Evolutionary conservation across 2,113 vertebrate genomes (phyloP).

Genomic region (Scomber scombrus): DNA sequence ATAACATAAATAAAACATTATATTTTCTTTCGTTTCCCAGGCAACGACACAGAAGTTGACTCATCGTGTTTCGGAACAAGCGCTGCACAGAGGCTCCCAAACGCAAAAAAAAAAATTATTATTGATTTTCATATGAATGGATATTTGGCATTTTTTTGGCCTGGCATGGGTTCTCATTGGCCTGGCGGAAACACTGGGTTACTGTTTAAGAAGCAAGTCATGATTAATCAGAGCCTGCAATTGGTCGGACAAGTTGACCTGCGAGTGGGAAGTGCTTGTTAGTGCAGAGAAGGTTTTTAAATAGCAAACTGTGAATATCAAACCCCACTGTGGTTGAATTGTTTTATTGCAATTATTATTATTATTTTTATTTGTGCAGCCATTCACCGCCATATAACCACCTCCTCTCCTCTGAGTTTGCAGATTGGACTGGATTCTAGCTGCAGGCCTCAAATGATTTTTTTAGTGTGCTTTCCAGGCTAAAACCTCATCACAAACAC

Average conservation of each 20-base stretch:
- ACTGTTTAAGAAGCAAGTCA: background rate
- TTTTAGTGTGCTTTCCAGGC: background rate
- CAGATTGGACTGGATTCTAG: background rate
- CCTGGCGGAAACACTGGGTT: too few species aligned
- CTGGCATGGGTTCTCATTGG: too few species aligned
- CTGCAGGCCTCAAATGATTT: background rate
- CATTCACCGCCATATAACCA: background rate
- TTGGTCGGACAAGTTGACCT: slow-evolving; percentile 42
- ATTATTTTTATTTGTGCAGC: too few species aligned
- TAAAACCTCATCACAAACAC: too few species aligned
- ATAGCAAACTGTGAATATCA: slow-evolving; percentile 19
- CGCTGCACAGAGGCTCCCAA: too few species aligned
- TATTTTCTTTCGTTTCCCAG: too few species aligned
- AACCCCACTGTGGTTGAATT: background rate
- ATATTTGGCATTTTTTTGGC: too few species aligned
- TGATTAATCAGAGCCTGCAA: slow-evolving; percentile 17
- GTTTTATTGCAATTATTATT: background rate
- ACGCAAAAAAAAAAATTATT: too few species aligned
- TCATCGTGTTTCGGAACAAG: too few species aligned
- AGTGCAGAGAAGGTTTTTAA: background rate
- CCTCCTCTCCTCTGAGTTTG: background rate
- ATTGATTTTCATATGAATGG: too few species aligned
- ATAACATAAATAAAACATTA: too few species aligned
- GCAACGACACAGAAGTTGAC: too few species aligned
- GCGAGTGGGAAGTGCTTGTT: background rate